These are phyloP conservation scores for Larimichthys polyactis DNA, from an alignment of 2,113 vertebrate genomes.

Conservation along the genomic window DNA sequence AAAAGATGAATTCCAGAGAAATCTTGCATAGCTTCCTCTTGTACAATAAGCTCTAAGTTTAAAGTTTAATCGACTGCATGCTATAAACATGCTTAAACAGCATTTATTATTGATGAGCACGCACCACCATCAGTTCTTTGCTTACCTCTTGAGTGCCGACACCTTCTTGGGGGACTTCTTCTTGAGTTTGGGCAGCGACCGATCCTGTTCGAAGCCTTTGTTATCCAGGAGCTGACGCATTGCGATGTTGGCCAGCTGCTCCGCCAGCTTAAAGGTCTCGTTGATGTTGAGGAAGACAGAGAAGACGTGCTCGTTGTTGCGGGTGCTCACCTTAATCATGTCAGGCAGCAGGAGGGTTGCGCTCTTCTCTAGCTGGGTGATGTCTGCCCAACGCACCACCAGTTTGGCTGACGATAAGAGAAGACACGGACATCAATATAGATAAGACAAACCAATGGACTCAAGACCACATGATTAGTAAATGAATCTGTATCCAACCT, in stretches of 20 bases:
- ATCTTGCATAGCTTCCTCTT: background rate
- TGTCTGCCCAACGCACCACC: constrained; percentile 97
- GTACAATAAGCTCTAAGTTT: background rate
- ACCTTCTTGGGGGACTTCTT: constrained; percentile 97
- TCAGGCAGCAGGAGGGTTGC: constrained; percentile 94
- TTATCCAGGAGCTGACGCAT: constrained; percentile 98
- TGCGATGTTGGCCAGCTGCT: constrained; percentile 98
- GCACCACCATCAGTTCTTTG: constrained; percentile 34
- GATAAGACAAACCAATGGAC: background rate
- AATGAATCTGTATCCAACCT: constrained; percentile 83
- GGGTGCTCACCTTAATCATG: constrained; percentile 94
- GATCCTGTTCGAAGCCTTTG: constrained; percentile 96
- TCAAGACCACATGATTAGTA: background rate
- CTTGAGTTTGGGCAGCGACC: constrained; percentile 95
- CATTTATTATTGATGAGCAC: constrained; percentile 8
- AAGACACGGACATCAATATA: background rate
- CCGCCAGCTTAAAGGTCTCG: constrained; percentile 97
- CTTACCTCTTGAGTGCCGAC: constrained; percentile 94
- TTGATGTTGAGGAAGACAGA: constrained; percentile 98
- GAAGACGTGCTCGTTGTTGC: constrained; percentile 92
- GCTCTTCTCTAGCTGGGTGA: constrained; percentile 96
- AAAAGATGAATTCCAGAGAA: background rate
- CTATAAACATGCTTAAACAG: background rate
- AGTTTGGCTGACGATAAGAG: constrained; percentile 87
- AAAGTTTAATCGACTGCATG: background rate